Percentiles rank a stretch among this genome's conserved stretches.
These are phyloP conservation scores for Chymomyza caudatula DNA, from an alignment of 2,888 invertebrate species.

Conservation along the genomic window DNA sequence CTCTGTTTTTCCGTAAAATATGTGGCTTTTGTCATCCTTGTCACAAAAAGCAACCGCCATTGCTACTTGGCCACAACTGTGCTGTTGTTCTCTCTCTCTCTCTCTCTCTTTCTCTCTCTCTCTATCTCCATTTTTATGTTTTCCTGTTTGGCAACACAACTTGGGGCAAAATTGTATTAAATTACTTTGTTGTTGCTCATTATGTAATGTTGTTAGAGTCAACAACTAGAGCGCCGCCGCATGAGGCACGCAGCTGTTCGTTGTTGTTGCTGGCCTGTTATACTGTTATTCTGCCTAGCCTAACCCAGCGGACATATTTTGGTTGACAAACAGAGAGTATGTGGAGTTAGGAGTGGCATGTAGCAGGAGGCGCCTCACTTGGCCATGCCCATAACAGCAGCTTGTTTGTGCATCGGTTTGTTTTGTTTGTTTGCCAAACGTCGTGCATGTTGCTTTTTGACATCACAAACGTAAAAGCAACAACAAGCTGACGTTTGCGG, in stretches of 20 bases:
- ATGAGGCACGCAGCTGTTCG: slow-evolving; percentile 11
- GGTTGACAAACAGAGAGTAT: no score
- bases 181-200: slow-evolving; percentile 69
- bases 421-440: not conserved
- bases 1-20: not conserved
- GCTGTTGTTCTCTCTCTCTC: not conserved
- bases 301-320: slow-evolving; percentile 13
- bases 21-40: not conserved
- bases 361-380: not conserved
- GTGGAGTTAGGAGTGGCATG: not conserved
- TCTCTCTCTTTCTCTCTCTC: not conserved
- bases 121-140: slow-evolving; percentile 29
- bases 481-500: not conserved
- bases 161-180: slow-evolving; percentile 66
- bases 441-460: not conserved
- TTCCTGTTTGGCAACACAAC: slow-evolving; percentile 36
- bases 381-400: not conserved
- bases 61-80: not conserved
- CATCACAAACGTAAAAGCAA: not conserved
- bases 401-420: no score
- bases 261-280: slow-evolving; percentile 4
- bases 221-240: slow-evolving; percentile 50
- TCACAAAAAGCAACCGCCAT: not conserved
- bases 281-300: slow-evolving; percentile 6
- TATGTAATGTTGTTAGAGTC: slow-evolving; percentile 62